Percentiles rank a stretch among this genome's conserved stretches.
These are phyloP conservation scores for Spodoptera frugiperda DNA, from an alignment of 1,140 invertebrate species.

Conservation along the genomic window DNA sequence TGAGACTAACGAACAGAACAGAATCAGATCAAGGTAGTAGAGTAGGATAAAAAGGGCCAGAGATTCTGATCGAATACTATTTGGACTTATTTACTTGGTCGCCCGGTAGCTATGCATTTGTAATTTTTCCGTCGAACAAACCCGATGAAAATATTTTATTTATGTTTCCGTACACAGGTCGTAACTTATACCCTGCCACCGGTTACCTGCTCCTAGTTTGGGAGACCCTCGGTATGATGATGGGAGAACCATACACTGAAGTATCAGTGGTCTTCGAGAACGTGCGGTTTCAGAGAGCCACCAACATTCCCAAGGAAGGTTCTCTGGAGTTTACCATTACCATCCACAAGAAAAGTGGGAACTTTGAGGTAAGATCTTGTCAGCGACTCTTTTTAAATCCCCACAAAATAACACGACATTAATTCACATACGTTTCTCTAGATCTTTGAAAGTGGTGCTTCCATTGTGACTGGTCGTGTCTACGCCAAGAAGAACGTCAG, in stretches of 20 bases:
- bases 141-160: too few relatives aligned
- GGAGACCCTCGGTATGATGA: conserved; percentile 94
- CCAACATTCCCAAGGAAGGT: conserved; percentile 90
- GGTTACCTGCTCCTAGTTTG: conserved; percentile 95
- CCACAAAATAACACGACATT: too few relatives aligned
- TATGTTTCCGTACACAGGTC: conserved; percentile 84
- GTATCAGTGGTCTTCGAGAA: conserved; percentile 95
- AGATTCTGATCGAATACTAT: too few relatives aligned
- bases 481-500: conserved; percentile 83
- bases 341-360: conserved; percentile 93
- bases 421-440: too few relatives aligned
- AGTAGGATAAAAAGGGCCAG: too few relatives aligned
- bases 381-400: too few relatives aligned
- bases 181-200: conserved; percentile 95
- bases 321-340: conserved; percentile 91
- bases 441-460: conserved; percentile 91
- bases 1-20: too few relatives aligned
- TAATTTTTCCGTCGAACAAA: too few relatives aligned
- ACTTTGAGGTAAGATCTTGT: conserved; percentile 89
- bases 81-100: too few relatives aligned
- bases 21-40: too few relatives aligned
- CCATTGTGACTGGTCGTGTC: conserved; percentile 92
- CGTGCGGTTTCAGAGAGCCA: conserved; percentile 93
- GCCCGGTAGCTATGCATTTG: too few relatives aligned
- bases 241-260: conserved; percentile 90